These are phyloP conservation scores for Corapipo altera DNA, from an alignment of 2,113 vertebrate species.

Conservation along the genomic window DNA sequence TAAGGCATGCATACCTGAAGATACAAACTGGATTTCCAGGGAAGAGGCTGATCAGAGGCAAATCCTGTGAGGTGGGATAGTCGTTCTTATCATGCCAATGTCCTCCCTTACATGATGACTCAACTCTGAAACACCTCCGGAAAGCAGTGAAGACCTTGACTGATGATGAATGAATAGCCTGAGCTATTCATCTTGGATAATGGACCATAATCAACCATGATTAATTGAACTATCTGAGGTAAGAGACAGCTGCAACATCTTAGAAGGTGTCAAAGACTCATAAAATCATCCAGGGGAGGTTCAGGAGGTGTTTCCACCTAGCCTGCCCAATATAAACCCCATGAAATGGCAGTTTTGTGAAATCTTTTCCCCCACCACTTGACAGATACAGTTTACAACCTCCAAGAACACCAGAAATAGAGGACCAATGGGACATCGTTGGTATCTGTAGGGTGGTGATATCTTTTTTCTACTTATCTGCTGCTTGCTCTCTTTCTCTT, in stretches of 20 bases:
- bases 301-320: background rate
- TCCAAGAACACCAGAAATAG: background rate
- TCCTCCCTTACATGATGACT: background rate
- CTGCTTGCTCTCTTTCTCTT: background rate
- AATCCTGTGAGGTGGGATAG: background rate
- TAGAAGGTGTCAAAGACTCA: background rate
- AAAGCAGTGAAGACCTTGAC: background rate
- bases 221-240: background rate
- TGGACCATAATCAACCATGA: background rate
- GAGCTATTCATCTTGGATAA: background rate
- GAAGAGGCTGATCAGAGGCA: background rate
- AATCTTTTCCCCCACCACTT: background rate
- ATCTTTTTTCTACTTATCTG: background rate
- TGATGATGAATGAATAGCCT: background rate
- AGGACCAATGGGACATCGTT: background rate
- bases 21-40: background rate
- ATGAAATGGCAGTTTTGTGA: background rate
- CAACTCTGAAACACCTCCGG: background rate
- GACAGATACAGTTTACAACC: background rate
- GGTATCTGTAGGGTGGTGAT: background rate
- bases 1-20: background rate
- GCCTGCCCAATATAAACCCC: background rate
- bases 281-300: background rate
- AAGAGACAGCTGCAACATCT: background rate
- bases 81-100: background rate